Conservation (phyloP, 1,140 invertebrate genomes). For the Drosophila pseudoobscura region DNA sequence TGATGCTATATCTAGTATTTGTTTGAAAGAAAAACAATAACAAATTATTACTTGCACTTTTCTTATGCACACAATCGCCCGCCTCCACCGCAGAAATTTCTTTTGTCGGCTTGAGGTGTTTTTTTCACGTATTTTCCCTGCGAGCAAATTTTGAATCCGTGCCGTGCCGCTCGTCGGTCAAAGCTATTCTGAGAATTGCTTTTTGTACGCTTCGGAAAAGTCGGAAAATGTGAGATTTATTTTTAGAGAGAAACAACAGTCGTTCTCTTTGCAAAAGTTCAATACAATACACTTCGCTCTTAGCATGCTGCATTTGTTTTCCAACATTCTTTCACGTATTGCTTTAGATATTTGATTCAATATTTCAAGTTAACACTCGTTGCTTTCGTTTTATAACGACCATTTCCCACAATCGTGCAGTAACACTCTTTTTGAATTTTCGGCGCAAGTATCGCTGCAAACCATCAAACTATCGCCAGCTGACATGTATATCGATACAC, state of each 20-base stretch:
- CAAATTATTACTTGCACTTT: conserved; percentile 79
- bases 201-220: conserved; percentile 45
- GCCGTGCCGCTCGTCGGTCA: conserved; percentile 67
- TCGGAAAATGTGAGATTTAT: conserved; percentile 54
- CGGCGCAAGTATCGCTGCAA: no score
- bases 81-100: conserved; percentile 21
- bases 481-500: neutral
- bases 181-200: conserved; percentile 66
- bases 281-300: conserved; percentile 8
- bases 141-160: conserved; percentile 43
- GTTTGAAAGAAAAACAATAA: conserved; percentile 54
- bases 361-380: no score
- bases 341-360: no score
- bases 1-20: conserved; percentile 32
- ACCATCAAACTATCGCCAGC: no score
- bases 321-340: neutral
- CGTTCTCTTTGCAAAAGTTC: conserved; percentile 21
- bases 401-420: no score
- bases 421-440: no score
- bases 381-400: no score
- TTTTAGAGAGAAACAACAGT: conserved; percentile 34
- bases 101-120: conserved; percentile 29
- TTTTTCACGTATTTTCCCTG: conserved; percentile 59
- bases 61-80: conserved; percentile 54
- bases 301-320: neutral